Conservation (phyloP, 2,888 invertebrate genomes). For the Aphrophora alni region DNA sequence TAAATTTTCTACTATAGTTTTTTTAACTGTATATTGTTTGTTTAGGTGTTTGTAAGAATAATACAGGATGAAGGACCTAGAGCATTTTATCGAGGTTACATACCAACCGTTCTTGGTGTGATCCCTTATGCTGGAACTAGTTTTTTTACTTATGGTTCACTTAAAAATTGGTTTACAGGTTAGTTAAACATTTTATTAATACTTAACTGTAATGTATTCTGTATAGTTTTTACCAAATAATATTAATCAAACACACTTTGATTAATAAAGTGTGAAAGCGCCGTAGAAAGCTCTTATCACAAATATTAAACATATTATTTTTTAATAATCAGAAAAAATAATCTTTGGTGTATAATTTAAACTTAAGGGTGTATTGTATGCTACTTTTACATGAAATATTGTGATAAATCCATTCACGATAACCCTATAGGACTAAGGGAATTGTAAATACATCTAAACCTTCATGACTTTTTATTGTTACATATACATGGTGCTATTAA, state of each 20-base stretch:
- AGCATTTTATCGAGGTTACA: slow-evolving; percentile 84
- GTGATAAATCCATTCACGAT: too few relatives aligned
- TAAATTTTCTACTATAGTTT: too few relatives aligned
- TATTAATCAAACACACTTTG: not conserved
- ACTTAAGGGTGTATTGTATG: too few relatives aligned
- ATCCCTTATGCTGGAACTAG: slow-evolving; percentile 97
- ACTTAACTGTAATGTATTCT: not conserved
- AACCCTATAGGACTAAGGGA: too few relatives aligned
- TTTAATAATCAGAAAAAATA: too few relatives aligned
- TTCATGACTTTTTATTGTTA: too few relatives aligned
- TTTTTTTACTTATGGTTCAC: slow-evolving; percentile 95
- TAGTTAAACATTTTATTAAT: slow-evolving; percentile 51
- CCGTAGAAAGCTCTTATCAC: not conserved
- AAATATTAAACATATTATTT: too few relatives aligned
- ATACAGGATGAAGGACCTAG: slow-evolving; percentile 76
- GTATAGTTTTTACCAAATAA: not conserved
- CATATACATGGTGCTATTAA: too few relatives aligned
- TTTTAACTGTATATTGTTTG: not conserved
- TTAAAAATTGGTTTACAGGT: slow-evolving; percentile 83
- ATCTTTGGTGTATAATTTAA: too few relatives aligned
- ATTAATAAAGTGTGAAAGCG: not conserved
- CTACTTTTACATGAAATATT: too few relatives aligned
- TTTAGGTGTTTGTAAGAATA: slow-evolving; percentile 71
- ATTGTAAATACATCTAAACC: too few relatives aligned
- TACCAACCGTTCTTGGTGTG: slow-evolving; percentile 91